Percentiles rank a stretch among this genome's conserved stretches.
Evolutionary conservation across 2,888 invertebrate species (phyloP).

Genomic region (Cerastis rubricosa): DNA sequence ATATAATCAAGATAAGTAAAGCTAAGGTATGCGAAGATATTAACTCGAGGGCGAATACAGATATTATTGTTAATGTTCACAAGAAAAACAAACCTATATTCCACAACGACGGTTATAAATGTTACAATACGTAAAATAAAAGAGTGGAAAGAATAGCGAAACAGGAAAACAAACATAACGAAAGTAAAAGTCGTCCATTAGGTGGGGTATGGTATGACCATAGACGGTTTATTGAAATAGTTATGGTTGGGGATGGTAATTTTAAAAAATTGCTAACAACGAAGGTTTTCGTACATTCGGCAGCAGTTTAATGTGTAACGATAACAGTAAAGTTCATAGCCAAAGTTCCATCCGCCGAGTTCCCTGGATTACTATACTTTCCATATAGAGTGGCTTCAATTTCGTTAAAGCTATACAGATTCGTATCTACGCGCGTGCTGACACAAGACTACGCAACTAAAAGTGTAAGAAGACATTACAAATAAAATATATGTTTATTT

Average conservation of each 20-base stretch:
- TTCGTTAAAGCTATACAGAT: constrained; percentile 84
- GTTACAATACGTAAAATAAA: constrained; percentile 76
- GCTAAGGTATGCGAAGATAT: constrained; percentile 26
- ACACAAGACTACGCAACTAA: constrained; percentile 66
- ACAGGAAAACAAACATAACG: constrained; percentile 82
- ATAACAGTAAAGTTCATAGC: constrained; percentile 90
- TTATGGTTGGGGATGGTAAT: constrained; percentile 84
- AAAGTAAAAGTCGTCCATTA: constrained; percentile 88
- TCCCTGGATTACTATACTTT: constrained; percentile 85
- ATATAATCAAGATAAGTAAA: constrained; percentile 28
- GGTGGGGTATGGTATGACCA: constrained; percentile 80
- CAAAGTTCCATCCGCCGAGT: constrained; percentile 84
- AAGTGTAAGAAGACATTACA: constrained; percentile 67
- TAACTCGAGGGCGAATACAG: constrained; percentile 30
- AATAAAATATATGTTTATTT: constrained; percentile 62
- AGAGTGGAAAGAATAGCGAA: constrained; percentile 75
- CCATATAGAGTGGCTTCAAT: constrained; percentile 85
- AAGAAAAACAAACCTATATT: constrained; percentile 74
- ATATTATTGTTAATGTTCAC: constrained; percentile 63
- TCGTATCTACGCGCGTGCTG: constrained; percentile 77
- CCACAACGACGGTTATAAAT: constrained; percentile 75
- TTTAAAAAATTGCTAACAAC: constrained; percentile 87
- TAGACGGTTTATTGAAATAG: constrained; percentile 89
- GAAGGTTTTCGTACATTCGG: constrained; percentile 82
- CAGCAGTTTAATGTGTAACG: constrained; percentile 85